These are phyloP conservation scores for Melolontha melolontha DNA, from an alignment of 2,888 invertebrate species.

Conservation along the genomic window DNA sequence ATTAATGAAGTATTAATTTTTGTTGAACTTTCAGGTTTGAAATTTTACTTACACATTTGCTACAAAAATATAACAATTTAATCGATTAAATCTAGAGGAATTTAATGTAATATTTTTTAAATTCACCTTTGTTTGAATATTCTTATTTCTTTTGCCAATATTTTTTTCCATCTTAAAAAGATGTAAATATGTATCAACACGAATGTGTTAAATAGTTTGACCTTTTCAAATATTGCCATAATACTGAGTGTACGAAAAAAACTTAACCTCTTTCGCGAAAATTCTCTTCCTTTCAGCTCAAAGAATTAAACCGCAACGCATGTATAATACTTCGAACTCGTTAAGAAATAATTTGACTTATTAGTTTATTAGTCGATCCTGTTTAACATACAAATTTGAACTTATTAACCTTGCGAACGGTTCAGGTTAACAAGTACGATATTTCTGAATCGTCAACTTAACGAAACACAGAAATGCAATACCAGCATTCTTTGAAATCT, in stretches of 20 bases:
- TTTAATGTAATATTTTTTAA: too few species aligned
- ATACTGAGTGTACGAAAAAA: constrained; percentile 8
- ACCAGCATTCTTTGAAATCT: constrained; percentile 30
- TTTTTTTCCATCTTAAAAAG: not conserved
- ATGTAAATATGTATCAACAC: constrained; percentile 8
- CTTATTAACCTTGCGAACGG: constrained; percentile 24
- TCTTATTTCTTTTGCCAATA: constrained; percentile 3
- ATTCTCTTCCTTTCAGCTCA: constrained; percentile 24
- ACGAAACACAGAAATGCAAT: constrained; percentile 25
- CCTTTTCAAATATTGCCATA: constrained; percentile 34
- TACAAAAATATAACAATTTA: too few species aligned
- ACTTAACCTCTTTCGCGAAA: constrained; percentile 10
- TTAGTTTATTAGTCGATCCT: constrained; percentile 29
- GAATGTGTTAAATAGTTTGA: constrained; percentile 24
- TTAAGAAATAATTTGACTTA: constrained; percentile 23
- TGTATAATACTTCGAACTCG: constrained; percentile 11
- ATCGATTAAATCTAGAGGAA: too few species aligned
- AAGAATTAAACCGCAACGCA: constrained; percentile 25
- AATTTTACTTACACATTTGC: too few species aligned
- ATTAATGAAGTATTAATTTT: too few species aligned
- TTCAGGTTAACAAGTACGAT: constrained; percentile 19
- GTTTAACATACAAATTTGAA: constrained; percentile 31
- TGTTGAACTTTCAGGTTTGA: too few species aligned
- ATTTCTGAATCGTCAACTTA: constrained; percentile 20
- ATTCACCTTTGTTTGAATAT: too few species aligned